Evolutionary conservation across 2,888 invertebrate species (phyloP).

Genomic region (Deroplatys truncata): DNA sequence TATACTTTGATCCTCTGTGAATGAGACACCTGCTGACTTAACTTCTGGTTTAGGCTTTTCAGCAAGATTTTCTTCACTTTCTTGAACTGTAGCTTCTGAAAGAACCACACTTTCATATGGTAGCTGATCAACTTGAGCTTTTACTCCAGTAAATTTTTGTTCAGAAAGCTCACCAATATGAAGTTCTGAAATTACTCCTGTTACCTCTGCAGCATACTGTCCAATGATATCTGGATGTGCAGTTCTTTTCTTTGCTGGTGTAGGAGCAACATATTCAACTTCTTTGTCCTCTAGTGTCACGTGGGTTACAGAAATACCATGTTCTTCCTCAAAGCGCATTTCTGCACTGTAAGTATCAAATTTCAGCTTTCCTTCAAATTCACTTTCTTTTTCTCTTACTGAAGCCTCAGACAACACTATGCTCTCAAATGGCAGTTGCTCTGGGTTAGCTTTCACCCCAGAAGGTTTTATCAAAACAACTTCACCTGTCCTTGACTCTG

Average conservation of each 20-base stretch:
- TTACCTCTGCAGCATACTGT: constrained; percentile 44
- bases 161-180: constrained; percentile 18
- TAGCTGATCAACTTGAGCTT: constrained; percentile 51
- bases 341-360: constrained; percentile 45
- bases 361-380: constrained; percentile 42
- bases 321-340: constrained; percentile 45
- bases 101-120: constrained; percentile 52
- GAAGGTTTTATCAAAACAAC: constrained; percentile 41
- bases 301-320: constrained; percentile 53
- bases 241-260: constrained; percentile 29
- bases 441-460: constrained; percentile 41
- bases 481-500: constrained; percentile 41
- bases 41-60: constrained; percentile 46
- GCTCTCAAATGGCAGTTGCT: constrained; percentile 51
- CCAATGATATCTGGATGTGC: constrained; percentile 35
- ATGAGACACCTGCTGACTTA: constrained; percentile 51
- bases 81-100: constrained; percentile 48
- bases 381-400: constrained; percentile 42
- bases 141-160: constrained; percentile 41
- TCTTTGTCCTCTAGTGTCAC: constrained; percentile 49
- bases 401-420: constrained; percentile 50
- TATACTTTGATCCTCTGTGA: constrained; percentile 56
- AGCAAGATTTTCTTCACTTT: constrained; percentile 47
- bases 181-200: constrained; percentile 39
- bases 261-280: constrained; percentile 37